Evolutionary conservation across 2,113 vertebrate species (phyloP).

Genomic region (Mastomys natalensis): DNA sequence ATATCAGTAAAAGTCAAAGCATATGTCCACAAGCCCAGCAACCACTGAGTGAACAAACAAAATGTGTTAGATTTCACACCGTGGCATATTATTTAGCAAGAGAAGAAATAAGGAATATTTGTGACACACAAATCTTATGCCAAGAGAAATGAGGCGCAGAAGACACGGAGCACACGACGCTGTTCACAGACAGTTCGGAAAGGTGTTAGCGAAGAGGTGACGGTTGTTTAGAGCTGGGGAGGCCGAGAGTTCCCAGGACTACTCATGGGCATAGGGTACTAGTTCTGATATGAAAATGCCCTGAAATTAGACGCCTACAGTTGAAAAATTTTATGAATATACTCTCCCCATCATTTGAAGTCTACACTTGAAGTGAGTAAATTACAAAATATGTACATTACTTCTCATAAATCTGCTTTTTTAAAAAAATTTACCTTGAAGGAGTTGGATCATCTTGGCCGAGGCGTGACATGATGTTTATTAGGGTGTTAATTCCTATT

Average conservation of each 20-base stretch:
- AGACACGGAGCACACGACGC: rapidly evolving
- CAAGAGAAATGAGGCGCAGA: background rate
- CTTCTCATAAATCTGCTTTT: constrained; percentile 5
- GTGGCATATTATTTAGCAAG: background rate
- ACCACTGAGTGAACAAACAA: background rate
- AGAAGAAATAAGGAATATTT: background rate
- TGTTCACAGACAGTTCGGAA: constrained; percentile 1
- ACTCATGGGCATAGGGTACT: background rate
- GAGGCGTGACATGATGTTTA: constrained; percentile 99
- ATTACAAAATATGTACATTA: background rate
- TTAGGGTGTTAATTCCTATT: constrained; percentile 98
- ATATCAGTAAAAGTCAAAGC: constrained; percentile 25
- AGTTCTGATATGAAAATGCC: background rate
- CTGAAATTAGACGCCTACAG: background rate
- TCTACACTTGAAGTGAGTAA: background rate
- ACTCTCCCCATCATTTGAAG: background rate
- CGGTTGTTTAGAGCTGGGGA: background rate
- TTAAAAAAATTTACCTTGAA: constrained; percentile 91
- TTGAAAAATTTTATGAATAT: background rate
- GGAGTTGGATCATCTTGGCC: constrained; percentile 99
- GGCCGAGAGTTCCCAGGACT: background rate
- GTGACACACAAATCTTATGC: background rate
- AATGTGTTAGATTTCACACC: background rate
- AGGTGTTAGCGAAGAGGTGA: background rate
- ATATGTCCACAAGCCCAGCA: background rate